Evolutionary conservation across 2,113 vertebrate genomes (phyloP).

Genomic region (Dasyurus viverrinus): DNA sequence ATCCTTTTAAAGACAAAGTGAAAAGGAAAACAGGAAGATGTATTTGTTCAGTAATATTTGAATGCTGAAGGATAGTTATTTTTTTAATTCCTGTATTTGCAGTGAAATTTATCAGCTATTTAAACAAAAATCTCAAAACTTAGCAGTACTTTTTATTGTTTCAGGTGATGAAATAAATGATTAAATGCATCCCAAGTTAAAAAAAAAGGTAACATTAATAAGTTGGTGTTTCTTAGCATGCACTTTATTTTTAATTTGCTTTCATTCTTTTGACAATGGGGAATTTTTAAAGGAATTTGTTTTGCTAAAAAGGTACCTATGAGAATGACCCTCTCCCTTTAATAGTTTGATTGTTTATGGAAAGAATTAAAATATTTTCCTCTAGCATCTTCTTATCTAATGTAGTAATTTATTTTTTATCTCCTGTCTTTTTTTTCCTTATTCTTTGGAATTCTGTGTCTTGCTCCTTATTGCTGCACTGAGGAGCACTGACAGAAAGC

Average conservation of each 20-base stretch:
- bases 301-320: not conserved
- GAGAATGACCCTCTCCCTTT: not conserved
- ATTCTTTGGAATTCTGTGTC: not conserved
- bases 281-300: conserved; percentile 38
- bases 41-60: conserved; percentile 20
- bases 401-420: conserved; percentile 2
- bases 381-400: conserved; percentile 38
- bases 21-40: conserved; percentile 1
- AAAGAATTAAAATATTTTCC: not conserved
- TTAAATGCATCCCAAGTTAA: conserved; percentile 63
- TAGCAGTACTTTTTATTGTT: conserved; percentile 49
- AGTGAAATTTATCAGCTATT: conserved; percentile 22
- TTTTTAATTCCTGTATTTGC: conserved; percentile 33
- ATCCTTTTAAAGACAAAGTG: not conserved
- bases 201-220: conserved; percentile 43
- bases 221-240: conserved; percentile 51
- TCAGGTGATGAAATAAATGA: conserved; percentile 45
- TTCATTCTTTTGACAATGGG: conserved; percentile 27
- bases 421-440: not conserved
- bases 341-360: not conserved
- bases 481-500: not conserved
- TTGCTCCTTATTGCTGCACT: not conserved
- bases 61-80: conserved; percentile 51
- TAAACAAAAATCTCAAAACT: conserved; percentile 52
- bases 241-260: conserved; percentile 49